phyloP scores from a whole-genome alignment of 2,888 invertebrate species.

The Unio pictorum region DNA sequence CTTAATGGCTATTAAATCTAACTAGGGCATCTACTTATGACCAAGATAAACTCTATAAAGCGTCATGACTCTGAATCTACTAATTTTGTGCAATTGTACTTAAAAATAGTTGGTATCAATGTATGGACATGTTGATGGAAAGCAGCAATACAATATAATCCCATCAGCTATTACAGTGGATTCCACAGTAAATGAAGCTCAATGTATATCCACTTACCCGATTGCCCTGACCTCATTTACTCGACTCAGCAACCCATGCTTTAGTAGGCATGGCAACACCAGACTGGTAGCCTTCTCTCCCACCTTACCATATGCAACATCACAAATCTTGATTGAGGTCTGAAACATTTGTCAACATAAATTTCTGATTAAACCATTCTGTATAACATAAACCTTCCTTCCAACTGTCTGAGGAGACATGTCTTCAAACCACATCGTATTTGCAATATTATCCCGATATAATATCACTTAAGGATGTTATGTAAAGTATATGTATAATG shows the following conservation, averaged over 20 bases:
- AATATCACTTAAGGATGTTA: neutral
- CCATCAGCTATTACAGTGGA: too few relatives aligned
- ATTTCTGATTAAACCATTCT: neutral
- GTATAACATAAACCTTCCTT: neutral
- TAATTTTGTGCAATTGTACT: too few relatives aligned
- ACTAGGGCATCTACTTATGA: too few relatives aligned
- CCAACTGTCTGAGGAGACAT: neutral
- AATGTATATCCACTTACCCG: conserved; percentile 74
- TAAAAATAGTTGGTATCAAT: too few relatives aligned
- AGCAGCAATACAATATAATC: too few relatives aligned
- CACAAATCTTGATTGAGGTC: conserved; percentile 70
- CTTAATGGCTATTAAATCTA: neutral
- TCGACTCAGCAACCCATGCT: conserved; percentile 84
- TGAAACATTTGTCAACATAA: conserved; percentile 25
- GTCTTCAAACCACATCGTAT: neutral
- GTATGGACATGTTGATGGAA: too few relatives aligned
- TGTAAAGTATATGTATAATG: too few relatives aligned
- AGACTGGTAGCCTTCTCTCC: conserved; percentile 65
- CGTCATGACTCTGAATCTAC: too few relatives aligned
- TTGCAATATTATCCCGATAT: neutral
- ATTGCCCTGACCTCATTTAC: conserved; percentile 85
- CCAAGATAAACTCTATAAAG: too few relatives aligned
- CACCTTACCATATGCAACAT: conserved; percentile 65
- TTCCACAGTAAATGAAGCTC: neutral
- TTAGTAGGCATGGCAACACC: conserved; percentile 85